Percentiles rank a stretch among this genome's conserved stretches.
phyloP scores from a whole-genome alignment of 2,888 invertebrate genomes.

The Ophioninae sp. region DNA sequence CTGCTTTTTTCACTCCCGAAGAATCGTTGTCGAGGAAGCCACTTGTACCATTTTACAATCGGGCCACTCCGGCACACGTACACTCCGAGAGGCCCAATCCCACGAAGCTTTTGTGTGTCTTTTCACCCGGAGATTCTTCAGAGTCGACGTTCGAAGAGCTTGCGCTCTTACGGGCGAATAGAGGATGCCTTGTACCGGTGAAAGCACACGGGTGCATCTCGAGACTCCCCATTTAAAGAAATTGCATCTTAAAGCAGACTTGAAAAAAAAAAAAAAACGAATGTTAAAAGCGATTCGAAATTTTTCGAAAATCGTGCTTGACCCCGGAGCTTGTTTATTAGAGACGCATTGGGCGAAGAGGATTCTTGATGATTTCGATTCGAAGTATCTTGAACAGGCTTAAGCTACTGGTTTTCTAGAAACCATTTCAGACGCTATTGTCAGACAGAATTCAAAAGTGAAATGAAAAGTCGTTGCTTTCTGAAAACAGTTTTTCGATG shows the following conservation, averaged over 20 bases:
- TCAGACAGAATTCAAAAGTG: too few species aligned
- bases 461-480: too few species aligned
- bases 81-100: not conserved
- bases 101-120: conserved; percentile 20
- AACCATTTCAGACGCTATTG: too few species aligned
- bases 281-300: too few species aligned
- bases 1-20: conserved; percentile 41
- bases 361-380: not conserved
- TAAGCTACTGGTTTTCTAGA: too few species aligned
- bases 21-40: conserved; percentile 46
- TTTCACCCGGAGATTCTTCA: conserved; percentile 33
- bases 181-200: not conserved
- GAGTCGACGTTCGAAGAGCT: conserved; percentile 14
- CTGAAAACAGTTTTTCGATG: too few species aligned
- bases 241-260: not conserved
- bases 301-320: not conserved
- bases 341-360: not conserved
- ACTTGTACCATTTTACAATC: conserved; percentile 5
- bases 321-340: not conserved
- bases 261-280: not conserved
- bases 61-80: conserved; percentile 21
- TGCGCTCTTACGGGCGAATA: not conserved
- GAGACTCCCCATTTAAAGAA: not conserved
- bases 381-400: not conserved
- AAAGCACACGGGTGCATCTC: not conserved